These are phyloP conservation scores for Pharmacophagus antenor DNA, from an alignment of 2,888 invertebrate species.

Conservation along the genomic window DNA sequence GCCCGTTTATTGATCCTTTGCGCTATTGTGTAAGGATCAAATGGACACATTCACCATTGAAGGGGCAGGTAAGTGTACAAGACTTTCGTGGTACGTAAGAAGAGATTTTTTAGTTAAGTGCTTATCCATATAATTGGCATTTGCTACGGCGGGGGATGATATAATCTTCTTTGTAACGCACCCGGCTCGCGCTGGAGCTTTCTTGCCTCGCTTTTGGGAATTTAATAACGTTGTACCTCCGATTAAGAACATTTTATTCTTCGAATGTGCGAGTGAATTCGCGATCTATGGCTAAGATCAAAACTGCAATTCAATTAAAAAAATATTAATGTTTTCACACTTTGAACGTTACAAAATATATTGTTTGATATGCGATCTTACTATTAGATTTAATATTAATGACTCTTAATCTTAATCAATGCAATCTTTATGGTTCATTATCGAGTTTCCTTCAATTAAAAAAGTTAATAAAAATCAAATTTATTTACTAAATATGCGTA, in stretches of 20 bases:
- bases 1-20: constrained; percentile 56
- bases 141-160: constrained; percentile 58
- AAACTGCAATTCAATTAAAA: background rate
- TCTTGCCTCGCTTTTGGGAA: constrained; percentile 16
- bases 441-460: too few species aligned
- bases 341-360: too few species aligned
- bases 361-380: too few species aligned
- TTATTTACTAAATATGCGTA: too few species aligned
- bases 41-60: constrained; percentile 53
- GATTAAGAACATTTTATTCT: background rate
- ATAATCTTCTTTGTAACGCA: constrained; percentile 54
- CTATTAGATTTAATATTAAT: too few species aligned
- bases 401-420: too few species aligned
- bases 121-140: constrained; percentile 47
- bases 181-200: constrained; percentile 32
- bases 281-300: background rate
- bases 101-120: constrained; percentile 47
- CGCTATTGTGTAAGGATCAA: constrained; percentile 67
- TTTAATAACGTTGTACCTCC: constrained; percentile 14
- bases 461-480: too few species aligned
- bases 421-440: too few species aligned
- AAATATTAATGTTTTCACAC: background rate
- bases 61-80: constrained; percentile 66
- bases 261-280: background rate
- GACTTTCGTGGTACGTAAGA: constrained; percentile 45